Base-by-base conservation (phyloP, 2,113 vertebrate genomes). In the Aspidoscelis tigris region DNA sequence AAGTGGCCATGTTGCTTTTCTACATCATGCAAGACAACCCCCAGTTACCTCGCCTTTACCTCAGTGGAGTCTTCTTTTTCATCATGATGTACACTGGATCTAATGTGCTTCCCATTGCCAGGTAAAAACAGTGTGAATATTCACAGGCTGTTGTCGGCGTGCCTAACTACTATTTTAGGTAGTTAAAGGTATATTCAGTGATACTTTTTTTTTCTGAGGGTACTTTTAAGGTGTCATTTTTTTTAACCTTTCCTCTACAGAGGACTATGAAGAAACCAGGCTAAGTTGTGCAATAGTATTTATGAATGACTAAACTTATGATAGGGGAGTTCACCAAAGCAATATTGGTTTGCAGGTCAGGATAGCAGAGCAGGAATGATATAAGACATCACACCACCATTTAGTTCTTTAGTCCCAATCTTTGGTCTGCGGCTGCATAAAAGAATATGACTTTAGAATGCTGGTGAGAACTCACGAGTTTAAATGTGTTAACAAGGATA, bases 11-110 rank as follows among this genome's bases (percentile, higher is more conserved):
- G 82, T 89, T 99, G 84, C 91, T 99, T 80, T 95, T 97, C 88
- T 94, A 97, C 90, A 96, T 99, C 93, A 98, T 98, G 98, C 98
- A 99, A 94, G 99, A 99, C 93, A 99, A 99, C 92, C 98, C 99
- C 12, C 99, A 98, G 91, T 96, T 99, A 93, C 98, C 98, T 94
- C 98, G 98, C 21, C 97, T 99, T 88, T 99, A 99, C 92, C 96
- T 99, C 90, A 99, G 96, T 12, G 99, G 99, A 76, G 95, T 98
- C 1, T 99, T 99, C 96, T 99, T 99, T 95, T 99, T 99, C 93
- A 99, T 99, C 94, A 99, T 99, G 99, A 99, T 99, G 99, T 99
- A 99, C 95, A 99, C 98, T 0, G 98, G 99, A 88, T 99, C 99
- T 93, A 99, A 99, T 26, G 98, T 99, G 61, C 98, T 99, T 92